phyloP scores from a whole-genome alignment of 2,797 vertebrate species.

The Pipistrellus kuhlii region DNA sequence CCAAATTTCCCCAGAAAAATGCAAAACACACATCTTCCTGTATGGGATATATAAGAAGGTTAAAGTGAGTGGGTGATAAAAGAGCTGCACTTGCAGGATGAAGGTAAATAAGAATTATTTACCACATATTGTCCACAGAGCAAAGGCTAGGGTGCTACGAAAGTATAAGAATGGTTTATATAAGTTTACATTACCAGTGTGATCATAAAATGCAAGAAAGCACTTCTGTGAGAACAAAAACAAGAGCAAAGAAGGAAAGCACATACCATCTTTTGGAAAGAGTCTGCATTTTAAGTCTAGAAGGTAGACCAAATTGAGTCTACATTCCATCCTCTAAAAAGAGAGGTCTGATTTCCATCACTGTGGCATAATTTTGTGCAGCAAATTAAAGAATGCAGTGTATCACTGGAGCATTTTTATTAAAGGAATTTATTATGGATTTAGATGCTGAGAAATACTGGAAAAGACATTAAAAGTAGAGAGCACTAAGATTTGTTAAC shows the following conservation, averaged over 20 bases:
- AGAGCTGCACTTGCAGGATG: neutral
- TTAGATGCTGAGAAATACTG: neutral
- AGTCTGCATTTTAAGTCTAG: neutral
- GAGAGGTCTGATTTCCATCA: neutral
- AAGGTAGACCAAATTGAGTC: neutral
- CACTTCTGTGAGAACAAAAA: neutral
- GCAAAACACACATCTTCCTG: neutral
- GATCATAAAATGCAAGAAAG: neutral
- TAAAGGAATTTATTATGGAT: neutral
- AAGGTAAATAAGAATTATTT: neutral
- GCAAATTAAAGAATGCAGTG: neutral
- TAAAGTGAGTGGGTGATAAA: neutral
- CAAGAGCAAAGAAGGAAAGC: neutral
- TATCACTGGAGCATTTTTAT: neutral
- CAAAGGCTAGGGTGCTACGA: neutral
- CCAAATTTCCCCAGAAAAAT: neutral
- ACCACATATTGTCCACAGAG: neutral
- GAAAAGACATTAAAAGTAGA: neutral
- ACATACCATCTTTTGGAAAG: neutral
- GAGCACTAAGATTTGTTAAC: neutral
- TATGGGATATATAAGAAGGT: neutral
- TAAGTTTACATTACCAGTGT: neutral
- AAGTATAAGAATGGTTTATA: neutral
- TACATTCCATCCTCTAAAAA: neutral
- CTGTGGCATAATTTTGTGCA: neutral